A percentile compares a stretch with the other conserved stretches of the same genome.
Conservation (phyloP, 2,888 invertebrate species). For the Phymatocera aterrima region DNA sequence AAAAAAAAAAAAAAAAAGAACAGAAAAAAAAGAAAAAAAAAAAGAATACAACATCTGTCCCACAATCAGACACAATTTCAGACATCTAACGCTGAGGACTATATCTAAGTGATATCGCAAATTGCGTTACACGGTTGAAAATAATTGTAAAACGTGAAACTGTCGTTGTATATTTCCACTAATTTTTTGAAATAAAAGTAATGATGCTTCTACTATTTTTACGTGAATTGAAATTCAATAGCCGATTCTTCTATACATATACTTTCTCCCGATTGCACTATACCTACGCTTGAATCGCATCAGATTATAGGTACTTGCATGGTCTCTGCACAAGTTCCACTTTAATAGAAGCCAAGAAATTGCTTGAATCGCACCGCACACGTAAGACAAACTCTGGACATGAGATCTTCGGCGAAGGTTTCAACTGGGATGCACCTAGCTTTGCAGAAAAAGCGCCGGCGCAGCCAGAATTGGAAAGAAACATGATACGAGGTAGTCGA, state of each 20-base stretch:
- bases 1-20: background rate
- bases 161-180: slow-evolving; percentile 43
- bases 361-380: background rate
- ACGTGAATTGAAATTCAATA: background rate
- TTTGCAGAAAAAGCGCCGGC: background rate
- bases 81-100: background rate
- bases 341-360: background rate
- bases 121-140: background rate
- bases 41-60: slow-evolving; percentile 18
- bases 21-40: background rate
- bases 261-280: background rate
- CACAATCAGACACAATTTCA: slow-evolving; percentile 9
- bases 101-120: too few species aligned
- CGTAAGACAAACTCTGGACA: background rate
- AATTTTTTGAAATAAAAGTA: slow-evolving; percentile 57
- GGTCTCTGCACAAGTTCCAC: background rate
- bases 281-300: background rate
- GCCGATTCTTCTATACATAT: background rate
- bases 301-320: background rate
- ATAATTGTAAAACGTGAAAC: slow-evolving; percentile 20
- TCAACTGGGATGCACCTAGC: background rate
- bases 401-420: background rate
- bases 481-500: background rate
- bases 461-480: background rate
- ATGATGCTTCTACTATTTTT: slow-evolving; percentile 57